Conservation (phyloP, 2,113 vertebrate genomes). For the Colistium nudipinnis region DNA sequence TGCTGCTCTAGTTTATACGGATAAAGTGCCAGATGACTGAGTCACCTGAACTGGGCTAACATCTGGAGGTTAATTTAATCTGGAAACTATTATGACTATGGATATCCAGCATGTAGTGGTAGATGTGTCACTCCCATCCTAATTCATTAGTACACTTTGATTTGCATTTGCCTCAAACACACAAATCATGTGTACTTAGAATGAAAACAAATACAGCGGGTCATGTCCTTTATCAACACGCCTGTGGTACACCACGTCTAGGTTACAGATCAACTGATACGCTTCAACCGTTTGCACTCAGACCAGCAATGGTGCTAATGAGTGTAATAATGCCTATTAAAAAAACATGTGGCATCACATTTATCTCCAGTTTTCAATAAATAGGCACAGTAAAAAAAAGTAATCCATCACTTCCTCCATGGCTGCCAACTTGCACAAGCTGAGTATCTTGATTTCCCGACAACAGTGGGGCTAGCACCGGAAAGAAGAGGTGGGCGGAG, state of each 20-base stretch:
- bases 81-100: conserved; percentile 29
- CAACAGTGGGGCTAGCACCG: conserved; percentile 28
- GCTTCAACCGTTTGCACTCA: conserved; percentile 29
- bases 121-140: background rate
- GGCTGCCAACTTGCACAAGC: conserved; percentile 40
- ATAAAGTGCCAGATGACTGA: conserved; percentile 13
- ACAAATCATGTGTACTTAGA: conserved; percentile 2
- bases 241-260: conserved; percentile 6
- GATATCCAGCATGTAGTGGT: conserved; percentile 11
- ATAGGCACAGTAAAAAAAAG: conserved; percentile 24
- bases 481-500: conserved; percentile 33
- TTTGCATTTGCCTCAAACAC: background rate
- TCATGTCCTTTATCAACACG: conserved; percentile 24
- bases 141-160: conserved; percentile 7
- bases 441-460: conserved; percentile 48
- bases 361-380: conserved; percentile 27
- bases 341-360: conserved; percentile 41
- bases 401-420: conserved; percentile 38
- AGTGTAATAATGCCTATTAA: conserved; percentile 34
- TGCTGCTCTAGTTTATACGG: background rate
- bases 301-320: conserved; percentile 32
- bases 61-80: conserved; percentile 15
- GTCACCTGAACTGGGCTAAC: background rate
- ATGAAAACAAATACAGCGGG: conserved; percentile 6
- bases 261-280: conserved; percentile 38